Evolutionary conservation across 2,888 invertebrate species (phyloP), one percentile per base, ranked within the genome.

Genomic region (Gandaritis pyraliata): DNA sequence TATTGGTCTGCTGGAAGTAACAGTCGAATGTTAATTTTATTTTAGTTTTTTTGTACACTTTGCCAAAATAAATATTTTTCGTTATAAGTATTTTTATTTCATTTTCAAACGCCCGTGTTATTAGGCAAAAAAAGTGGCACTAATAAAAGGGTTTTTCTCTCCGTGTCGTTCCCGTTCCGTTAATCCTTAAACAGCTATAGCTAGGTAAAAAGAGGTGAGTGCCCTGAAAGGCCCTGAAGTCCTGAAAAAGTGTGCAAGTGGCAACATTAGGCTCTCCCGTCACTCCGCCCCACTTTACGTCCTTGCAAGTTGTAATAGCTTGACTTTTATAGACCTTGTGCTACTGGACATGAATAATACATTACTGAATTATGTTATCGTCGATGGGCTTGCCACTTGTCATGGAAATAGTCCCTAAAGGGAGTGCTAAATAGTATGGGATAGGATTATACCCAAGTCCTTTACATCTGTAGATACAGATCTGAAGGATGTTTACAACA

Each of bases 211-310:
- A 47, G 64, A 60, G 60, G 62, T 66, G 66, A 66, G 60, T 52
- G 39, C 58, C 61, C 54, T 61, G 46, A 52, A 58, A 60, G 56
- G 47, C 56, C 29, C 39, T 55, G 56, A 57, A 55, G 63, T 58
- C 63, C 51, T 55, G 58, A 58, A 63, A 61, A 62, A 58, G 65
- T 63, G 51, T 59, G 57, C 54, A 66, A 69, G 66, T 66, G 64
- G 60, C 43, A 29, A 64, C 56, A 61, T 69, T 58, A 69, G 43
- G 39, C 55, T 41, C 52, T 60, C 48, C 16, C 53, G 49, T 47
- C 63, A 60, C 60, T 58, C 18, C 30, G 45, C 30, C 62, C 52
- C 61, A 57, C 62, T 65, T 49, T 29, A 38, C 59, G 61, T 53
- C 55, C 64, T 65, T 46, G 62, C 41, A 56, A 46, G 43, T 46